Evolutionary conservation across 2,113 vertebrate genomes (phyloP).

Genomic region (Empidonax traillii): DNA sequence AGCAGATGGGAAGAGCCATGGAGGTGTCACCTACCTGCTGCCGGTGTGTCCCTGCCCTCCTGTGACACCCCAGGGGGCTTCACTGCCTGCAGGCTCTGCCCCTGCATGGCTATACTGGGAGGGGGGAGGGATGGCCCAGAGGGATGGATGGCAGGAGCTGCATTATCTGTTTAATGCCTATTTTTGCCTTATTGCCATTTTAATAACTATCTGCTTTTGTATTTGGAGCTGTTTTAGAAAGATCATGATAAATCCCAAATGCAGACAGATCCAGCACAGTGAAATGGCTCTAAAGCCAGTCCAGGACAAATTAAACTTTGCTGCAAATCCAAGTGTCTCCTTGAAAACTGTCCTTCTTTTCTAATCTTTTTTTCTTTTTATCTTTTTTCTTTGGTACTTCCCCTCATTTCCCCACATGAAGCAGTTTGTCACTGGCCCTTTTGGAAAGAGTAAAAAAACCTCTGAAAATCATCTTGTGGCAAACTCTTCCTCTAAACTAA

Average conservation of each 20-base stretch:
- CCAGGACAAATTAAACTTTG: not conserved
- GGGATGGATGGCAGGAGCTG: not conserved
- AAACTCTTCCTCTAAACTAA: not conserved
- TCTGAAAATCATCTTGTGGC: not conserved
- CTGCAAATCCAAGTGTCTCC: not conserved
- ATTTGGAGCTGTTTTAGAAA: not conserved
- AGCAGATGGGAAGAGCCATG: not conserved
- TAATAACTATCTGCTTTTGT: not conserved
- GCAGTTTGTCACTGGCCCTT: not conserved
- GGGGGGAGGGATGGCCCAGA: not conserved
- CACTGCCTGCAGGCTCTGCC: not conserved
- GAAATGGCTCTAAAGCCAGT: not conserved
- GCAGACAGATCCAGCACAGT: not conserved
- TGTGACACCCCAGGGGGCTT: fast-evolving
- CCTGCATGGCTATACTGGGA: fast-evolving
- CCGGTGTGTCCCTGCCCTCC: not conserved
- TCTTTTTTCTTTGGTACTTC: not conserved
- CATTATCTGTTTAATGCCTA: not conserved
- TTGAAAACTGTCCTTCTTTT: not conserved
- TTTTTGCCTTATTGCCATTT: not conserved
- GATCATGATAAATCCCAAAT: not conserved
- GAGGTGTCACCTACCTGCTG: not conserved
- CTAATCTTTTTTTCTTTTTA: not conserved
- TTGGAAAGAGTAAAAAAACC: not conserved
- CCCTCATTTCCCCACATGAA: not conserved